A percentile compares a stretch with the other conserved stretches of the same genome.
These are phyloP conservation scores for Fringilla coelebs DNA, from an alignment of 2,797 vertebrate species.

Conservation along the genomic window DNA sequence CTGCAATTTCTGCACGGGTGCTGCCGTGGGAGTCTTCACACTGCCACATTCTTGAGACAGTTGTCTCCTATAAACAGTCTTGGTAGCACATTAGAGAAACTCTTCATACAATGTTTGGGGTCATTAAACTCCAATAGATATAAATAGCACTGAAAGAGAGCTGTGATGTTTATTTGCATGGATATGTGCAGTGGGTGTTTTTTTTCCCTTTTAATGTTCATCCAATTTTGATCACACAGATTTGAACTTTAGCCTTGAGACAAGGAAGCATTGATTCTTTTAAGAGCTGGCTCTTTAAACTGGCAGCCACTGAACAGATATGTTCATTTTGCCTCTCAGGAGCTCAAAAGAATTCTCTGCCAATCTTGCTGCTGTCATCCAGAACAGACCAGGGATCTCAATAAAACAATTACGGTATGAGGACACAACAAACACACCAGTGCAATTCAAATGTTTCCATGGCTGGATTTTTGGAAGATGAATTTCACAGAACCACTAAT, in stretches of 20 bases:
- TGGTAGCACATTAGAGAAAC: slow-evolving; percentile 50
- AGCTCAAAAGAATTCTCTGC: not conserved
- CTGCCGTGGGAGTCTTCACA: slow-evolving; percentile 38
- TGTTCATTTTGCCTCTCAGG: not conserved
- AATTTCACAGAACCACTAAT: not conserved
- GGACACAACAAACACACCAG: not conserved
- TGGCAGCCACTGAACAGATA: not conserved
- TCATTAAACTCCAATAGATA: slow-evolving; percentile 44
- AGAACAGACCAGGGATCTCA: not conserved
- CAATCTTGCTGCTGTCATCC: not conserved
- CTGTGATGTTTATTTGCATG: slow-evolving; percentile 47
- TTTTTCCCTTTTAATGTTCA: slow-evolving; percentile 33
- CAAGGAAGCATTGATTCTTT: not conserved
- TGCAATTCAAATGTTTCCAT: not conserved
- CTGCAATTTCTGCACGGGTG: not conserved
- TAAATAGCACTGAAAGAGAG: slow-evolving; percentile 40
- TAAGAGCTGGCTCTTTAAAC: not conserved
- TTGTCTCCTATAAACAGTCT: slow-evolving; percentile 40
- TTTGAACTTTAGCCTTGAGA: slow-evolving; percentile 11
- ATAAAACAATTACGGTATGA: not conserved
- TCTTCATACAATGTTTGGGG: slow-evolving; percentile 3
- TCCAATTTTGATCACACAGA: slow-evolving; percentile 11
- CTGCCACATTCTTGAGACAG: slow-evolving; percentile 24
- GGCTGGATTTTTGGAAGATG: not conserved
- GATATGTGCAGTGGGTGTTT: not conserved